Percentiles rank a stretch among this genome's conserved stretches.
phyloP scores from a whole-genome alignment of 2,113 vertebrate genomes.

The Psittacula cyanocephala region DNA sequence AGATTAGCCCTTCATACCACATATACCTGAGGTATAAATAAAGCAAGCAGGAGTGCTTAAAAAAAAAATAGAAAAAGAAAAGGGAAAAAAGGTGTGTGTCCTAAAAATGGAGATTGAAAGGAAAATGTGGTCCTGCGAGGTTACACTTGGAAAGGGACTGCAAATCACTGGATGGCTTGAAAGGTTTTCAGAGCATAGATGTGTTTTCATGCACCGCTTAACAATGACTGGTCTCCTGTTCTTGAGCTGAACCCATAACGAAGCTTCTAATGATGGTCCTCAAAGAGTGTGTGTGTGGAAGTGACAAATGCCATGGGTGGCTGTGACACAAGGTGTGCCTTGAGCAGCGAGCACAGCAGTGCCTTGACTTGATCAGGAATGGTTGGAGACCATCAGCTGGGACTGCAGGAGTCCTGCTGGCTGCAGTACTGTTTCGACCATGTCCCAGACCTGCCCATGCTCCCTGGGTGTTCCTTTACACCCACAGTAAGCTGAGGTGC shows the following conservation, averaged over 20 bases:
- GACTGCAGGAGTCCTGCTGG: neutral
- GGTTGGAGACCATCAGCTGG: neutral
- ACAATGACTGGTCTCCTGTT: neutral
- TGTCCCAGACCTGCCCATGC: neutral
- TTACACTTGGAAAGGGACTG: neutral
- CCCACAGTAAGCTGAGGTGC: neutral
- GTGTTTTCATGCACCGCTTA: neutral
- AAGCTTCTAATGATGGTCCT: neutral
- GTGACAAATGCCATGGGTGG: neutral
- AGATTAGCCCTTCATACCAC: constrained; percentile 32
- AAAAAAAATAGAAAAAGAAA: neutral
- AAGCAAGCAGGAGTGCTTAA: neutral
- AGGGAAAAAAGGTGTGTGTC: neutral
- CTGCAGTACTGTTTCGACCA: rapidly evolving
- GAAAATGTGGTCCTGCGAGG: neutral
- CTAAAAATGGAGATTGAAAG: neutral
- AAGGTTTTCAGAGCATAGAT: neutral
- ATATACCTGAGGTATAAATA: constrained; percentile 52
- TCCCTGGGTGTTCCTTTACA: neutral
- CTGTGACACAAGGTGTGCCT: neutral
- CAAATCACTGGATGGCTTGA: neutral
- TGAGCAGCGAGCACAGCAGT: rapidly evolving
- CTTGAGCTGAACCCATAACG: neutral
- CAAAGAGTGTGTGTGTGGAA: neutral
- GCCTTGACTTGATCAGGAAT: neutral